Conservation (phyloP, 2,113 vertebrate genomes). For the Sitta europaea region DNA sequence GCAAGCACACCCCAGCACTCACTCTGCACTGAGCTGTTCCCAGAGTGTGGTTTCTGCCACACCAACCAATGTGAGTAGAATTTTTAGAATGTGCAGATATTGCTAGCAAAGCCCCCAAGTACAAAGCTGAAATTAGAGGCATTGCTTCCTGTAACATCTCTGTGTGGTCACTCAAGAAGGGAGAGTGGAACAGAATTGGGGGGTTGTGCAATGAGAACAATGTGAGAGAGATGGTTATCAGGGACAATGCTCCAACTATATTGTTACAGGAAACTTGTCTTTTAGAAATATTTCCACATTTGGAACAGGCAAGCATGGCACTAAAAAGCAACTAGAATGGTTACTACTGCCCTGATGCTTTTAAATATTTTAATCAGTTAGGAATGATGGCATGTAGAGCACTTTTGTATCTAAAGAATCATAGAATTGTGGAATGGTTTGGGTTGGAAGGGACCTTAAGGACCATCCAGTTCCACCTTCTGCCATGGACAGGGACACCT, state of each 20-base stretch:
- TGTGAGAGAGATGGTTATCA: conserved; percentile 67
- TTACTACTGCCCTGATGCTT: not conserved
- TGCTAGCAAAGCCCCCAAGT: conserved; percentile 27
- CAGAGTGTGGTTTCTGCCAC: conserved; percentile 56
- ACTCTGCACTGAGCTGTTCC: conserved; percentile 39
- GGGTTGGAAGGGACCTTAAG: not conserved
- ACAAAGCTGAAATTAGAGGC: conserved; percentile 64
- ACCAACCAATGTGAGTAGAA: not conserved
- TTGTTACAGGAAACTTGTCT: not conserved
- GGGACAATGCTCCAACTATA: conserved; percentile 25
- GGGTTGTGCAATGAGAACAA: conserved; percentile 51
- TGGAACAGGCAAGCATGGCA: not conserved
- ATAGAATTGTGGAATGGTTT: not conserved
- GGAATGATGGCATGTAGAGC: not conserved
- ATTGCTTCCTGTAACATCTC: conserved; percentile 74
- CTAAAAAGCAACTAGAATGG: not conserved
- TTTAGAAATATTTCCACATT: not conserved
- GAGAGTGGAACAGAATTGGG: conserved; percentile 58
- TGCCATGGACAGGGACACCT: not conserved
- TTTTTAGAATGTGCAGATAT: conserved; percentile 41
- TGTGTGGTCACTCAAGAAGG: conserved; percentile 71
- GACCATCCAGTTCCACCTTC: not conserved
- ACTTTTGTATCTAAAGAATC: not conserved
- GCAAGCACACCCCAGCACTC: not conserved
- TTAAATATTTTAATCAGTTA: not conserved